Evolutionary conservation across 1,140 invertebrate genomes (phyloP), one percentile per base, ranked within the genome.

Genomic region (Tribolium castaneum): DNA sequence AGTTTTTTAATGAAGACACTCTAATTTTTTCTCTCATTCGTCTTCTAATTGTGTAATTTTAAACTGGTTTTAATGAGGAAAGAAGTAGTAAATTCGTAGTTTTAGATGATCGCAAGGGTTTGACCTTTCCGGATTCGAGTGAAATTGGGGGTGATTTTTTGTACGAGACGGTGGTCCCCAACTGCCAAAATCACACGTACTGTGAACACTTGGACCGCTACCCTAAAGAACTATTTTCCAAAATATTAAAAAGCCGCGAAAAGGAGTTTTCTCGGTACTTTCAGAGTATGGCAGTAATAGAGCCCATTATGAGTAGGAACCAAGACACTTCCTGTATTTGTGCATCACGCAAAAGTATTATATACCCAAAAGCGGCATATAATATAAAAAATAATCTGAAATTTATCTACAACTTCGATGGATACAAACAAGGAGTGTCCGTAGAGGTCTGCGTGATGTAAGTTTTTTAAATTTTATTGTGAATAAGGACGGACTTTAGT

Each of bases 371-470:
- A 30, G 49, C 13, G 7, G 71, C 71, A 12, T 35, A 22, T 10
- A 73, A 73, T 30, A 13, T 35, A 6, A 73, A 54, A 52, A 19
- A 52, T 9, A 5, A 54, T 12, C 30, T 30, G 22, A 51, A 54
- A 35, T 73, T 54, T 54, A 73, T 73, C 13, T 73, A 73, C n/a
- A 73, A 73, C 10, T 30, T 73, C 1, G 50, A 54, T 1, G 12
- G 30, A 13, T 73, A 52, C 10, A 52, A 34, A 16, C 71, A 73
- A 54, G 49, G 34, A 7, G 52, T 73, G 2, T 7, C 22, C 2
- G 52, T 73, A 54, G 71, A 73, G 10, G 71, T 73, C 1, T 73
- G 71, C 13, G n/a, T 73, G 2, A 19, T 19, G 71, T 73, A 52
- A 73, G 71, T 73, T 72, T 49, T 13, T 19, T n/a, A n/a, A 49